Evolutionary conservation across 2,888 invertebrate species (phyloP), one percentile per base, ranked within the genome.

Genomic region (Polyommatus iphigenia): DNA sequence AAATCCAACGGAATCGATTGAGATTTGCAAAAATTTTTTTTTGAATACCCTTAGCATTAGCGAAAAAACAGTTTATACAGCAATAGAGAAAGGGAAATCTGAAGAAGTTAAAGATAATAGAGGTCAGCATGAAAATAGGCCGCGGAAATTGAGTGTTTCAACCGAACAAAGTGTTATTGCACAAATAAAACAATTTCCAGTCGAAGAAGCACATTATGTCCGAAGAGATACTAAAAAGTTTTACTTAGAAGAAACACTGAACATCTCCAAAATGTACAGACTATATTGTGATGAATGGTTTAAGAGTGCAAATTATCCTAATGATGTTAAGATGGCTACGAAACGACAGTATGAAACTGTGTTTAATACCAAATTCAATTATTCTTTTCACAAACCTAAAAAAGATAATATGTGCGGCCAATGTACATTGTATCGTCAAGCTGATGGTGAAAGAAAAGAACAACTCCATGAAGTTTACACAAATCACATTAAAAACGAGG

Each of bases 361-460:
- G 24, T 77, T 77, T 24, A 54, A 71, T 5, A 77, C 71, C 18
- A 46, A 77, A 41, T 76, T 62, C 36, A 76, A 76, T 41, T 10
- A 32, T 13, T 29, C 20, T 18, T 71, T 71, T 18, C 20, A 46
- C n/a, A 77, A 54, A 71, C 46, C 54, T 15, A 71, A 77, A 59
- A 71, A 59, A 75, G 57, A 73, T 59, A 24, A 36, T 6, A 36
- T 67, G 67, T 67, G 67, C n/a, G 24, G n/a, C n/a, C 36, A 20
- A 50, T 77, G 71, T 46, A 32, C 20, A 13, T 41, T 77, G 20
- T 77, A 71, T 3, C 36, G 50, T 46, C 36, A 18, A 71, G 54
- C 77, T 46, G 71, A 67, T 77, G 77, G 41, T n/a, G 62, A 71
- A 57, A 62, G 41, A 36, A 78, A 78, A 78, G 41, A 36, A 15